Percentiles rank a stretch among this genome's conserved stretches.
phyloP scores from a whole-genome alignment of 2,888 invertebrate genomes.

The Gerris lacustris region DNA sequence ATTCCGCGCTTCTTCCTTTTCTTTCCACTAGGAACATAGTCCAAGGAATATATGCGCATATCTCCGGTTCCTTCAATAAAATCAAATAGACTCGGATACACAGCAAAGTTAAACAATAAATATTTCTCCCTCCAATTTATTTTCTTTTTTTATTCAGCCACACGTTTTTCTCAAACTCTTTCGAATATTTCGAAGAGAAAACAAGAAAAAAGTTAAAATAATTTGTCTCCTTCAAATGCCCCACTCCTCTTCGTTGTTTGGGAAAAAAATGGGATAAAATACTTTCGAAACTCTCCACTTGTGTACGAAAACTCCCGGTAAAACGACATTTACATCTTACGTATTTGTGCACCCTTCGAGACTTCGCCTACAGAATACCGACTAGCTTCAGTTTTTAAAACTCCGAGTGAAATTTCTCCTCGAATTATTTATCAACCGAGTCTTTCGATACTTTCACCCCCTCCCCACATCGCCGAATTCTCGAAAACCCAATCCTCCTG shows the following conservation, averaged over 20 bases:
- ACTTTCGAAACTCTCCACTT: neutral
- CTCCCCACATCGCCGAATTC: no score
- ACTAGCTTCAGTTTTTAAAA: neutral
- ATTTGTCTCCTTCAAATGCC: neutral
- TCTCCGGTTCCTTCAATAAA: neutral
- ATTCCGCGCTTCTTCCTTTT: neutral
- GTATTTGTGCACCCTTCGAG: neutral
- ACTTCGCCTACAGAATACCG: neutral
- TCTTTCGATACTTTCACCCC: neutral
- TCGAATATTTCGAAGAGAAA: neutral
- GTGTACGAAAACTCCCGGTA: neutral
- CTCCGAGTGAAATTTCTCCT: neutral
- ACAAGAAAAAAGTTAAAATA: neutral
- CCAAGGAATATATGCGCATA: neutral
- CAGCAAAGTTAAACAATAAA: conserved; percentile 1
- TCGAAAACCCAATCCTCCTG: neutral
- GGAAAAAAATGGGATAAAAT: neutral
- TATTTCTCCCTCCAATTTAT: neutral
- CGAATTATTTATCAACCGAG: neutral
- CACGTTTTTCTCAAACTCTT: neutral
- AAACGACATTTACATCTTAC: conserved; percentile 3
- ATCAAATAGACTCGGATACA: neutral
- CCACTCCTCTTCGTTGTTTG: neutral
- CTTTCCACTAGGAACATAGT: neutral
- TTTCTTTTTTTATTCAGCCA: neutral